Conservation (phyloP, 2,888 invertebrate species). For the Limulus polyphemus region DNA sequence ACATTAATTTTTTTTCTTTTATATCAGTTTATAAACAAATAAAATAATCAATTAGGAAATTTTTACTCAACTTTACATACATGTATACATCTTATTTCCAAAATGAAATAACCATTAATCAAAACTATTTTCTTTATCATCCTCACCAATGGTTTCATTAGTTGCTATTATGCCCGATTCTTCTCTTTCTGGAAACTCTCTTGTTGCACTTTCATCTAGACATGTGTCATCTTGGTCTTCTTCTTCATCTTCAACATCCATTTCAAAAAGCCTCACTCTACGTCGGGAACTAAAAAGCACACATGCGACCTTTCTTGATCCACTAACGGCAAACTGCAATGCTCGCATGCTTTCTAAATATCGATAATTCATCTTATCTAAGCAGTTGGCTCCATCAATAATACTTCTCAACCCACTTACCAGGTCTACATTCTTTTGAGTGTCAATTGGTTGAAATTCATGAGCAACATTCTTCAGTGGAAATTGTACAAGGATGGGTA, state of each 20-base stretch:
- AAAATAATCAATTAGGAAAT: too few relatives aligned
- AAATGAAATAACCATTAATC: too few relatives aligned
- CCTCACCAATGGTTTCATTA: neutral
- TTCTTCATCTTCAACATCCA: conserved; percentile 83
- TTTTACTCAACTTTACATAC: too few relatives aligned
- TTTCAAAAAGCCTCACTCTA: conserved; percentile 74
- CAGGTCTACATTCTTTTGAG: conserved; percentile 2
- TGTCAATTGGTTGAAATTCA: neutral
- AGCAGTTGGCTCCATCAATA: conserved; percentile 4
- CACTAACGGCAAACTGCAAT: conserved; percentile 65
- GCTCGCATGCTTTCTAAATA: conserved; percentile 35
- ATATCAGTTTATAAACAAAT: too few relatives aligned
- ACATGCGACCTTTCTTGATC: conserved; percentile 67
- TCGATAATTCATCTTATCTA: conserved; percentile 18
- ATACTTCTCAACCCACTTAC: neutral
- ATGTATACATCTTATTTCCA: too few relatives aligned
- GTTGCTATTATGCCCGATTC: neutral
- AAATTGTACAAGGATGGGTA: conserved; percentile 33
- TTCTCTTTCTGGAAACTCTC: conserved; percentile 1
- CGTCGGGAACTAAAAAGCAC: conserved; percentile 63
- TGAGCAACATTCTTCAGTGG: conserved; percentile 23
- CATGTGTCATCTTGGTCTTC: conserved; percentile 47
- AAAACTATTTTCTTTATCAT: conserved; percentile 2
- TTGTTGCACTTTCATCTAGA: conserved; percentile 13
- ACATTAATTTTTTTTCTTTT: too few relatives aligned